A percentile compares a stretch with the other conserved stretches of the same genome.
Evolutionary conservation across 2,797 vertebrate species (phyloP).

Genomic region (Premnoplex brunnescens): DNA sequence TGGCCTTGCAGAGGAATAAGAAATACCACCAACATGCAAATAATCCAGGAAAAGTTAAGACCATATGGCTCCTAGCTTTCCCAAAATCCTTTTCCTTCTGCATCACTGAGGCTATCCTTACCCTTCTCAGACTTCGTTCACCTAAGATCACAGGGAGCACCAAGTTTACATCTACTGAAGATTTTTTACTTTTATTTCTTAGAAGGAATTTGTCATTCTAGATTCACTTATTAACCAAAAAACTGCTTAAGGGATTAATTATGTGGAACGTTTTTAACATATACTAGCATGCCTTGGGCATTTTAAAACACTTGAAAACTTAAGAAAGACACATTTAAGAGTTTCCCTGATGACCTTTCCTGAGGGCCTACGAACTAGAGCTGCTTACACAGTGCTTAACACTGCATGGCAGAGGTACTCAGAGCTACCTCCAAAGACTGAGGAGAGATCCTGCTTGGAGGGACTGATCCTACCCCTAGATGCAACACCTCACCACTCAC

Average conservation of each 20-base stretch:
- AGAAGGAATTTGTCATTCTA: neutral
- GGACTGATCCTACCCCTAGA: neutral
- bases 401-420: neutral
- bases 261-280: neutral
- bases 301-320: neutral
- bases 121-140: neutral
- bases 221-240: neutral
- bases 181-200: neutral
- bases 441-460: neutral
- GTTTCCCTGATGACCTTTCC: neutral
- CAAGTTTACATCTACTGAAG: neutral
- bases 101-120: neutral
- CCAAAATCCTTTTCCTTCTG: neutral
- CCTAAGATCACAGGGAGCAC: neutral
- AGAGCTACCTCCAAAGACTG: neutral
- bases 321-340: neutral
- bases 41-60: neutral
- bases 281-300: neutral
- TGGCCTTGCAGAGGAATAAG: neutral
- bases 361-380: neutral
- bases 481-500: neutral
- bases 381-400: rapidly evolving
- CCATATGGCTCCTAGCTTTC: neutral
- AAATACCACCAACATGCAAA: neutral
- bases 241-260: neutral